A percentile compares a stretch with the other conserved stretches of the same genome.
These are phyloP conservation scores for Haliclona indistincta DNA, from an alignment of 37 sponge, comb jelly and placozoan species.

Conservation along the genomic window DNA sequence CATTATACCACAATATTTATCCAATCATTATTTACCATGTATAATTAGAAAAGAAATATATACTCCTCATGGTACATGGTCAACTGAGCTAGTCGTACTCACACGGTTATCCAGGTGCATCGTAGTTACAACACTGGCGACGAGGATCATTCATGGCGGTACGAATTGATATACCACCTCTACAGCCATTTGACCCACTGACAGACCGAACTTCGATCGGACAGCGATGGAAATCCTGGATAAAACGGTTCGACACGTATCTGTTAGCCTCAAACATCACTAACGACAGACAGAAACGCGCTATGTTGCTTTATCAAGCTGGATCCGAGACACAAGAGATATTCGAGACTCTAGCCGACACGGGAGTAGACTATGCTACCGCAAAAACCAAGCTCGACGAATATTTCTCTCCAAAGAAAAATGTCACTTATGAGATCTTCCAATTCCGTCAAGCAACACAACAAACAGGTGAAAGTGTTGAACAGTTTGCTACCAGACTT, in stretches of 20 bases:
- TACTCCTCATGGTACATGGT: too few species aligned
- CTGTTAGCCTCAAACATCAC: slow-evolving; percentile 3
- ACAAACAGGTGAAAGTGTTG: slow-evolving; percentile 26
- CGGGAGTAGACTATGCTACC: slow-evolving; percentile 41
- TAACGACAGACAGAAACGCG: not conserved
- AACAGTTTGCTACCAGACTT: slow-evolving; percentile 40
- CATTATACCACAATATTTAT: too few species aligned
- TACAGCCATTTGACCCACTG: slow-evolving; percentile 17
- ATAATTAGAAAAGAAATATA: too few species aligned
- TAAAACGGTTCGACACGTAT: slow-evolving; percentile 9
- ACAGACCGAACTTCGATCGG: slow-evolving; percentile 6
- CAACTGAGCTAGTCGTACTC: too few species aligned
- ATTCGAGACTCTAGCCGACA: slow-evolving; percentile 19
- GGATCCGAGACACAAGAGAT: slow-evolving; percentile 10
- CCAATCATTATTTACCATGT: too few species aligned
- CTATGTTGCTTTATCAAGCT: slow-evolving; percentile 6
- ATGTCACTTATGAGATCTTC: slow-evolving; percentile 48
- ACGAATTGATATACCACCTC: not conserved
- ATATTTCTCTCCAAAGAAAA: slow-evolving; percentile 42
- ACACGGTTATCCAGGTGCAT: too few species aligned
- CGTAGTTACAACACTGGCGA: too few species aligned
- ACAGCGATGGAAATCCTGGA: slow-evolving; percentile 26
- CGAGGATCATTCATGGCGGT: not conserved
- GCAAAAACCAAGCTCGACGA: slow-evolving; percentile 12
- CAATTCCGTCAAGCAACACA: slow-evolving; percentile 39